A percentile compares a stretch with the other conserved stretches of the same genome.
Evolutionary conservation across 64 coral and sea anemone genomes (phyloP).

Genomic region (Anthopleura sola): DNA sequence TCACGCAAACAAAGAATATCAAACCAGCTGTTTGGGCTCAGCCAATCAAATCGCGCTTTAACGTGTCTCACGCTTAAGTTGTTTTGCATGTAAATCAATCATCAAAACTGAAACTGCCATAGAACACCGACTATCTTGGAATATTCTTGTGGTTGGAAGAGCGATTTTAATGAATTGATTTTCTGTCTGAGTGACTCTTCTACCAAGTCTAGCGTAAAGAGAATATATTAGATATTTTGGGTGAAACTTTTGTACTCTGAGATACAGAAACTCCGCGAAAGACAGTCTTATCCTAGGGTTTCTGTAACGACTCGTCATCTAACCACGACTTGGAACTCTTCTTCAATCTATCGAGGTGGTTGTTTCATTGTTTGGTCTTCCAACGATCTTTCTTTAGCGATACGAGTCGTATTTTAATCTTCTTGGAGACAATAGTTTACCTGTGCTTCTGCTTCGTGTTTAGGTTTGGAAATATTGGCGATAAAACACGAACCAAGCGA

Average conservation of each 20-base stretch:
- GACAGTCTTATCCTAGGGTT: not conserved
- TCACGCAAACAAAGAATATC: not conserved
- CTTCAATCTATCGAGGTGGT: not conserved
- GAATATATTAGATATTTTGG: not conserved
- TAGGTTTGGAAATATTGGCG: not conserved
- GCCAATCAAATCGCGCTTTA: conserved; percentile 13
- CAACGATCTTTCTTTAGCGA: not conserved
- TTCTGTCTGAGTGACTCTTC: not conserved
- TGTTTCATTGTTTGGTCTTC: not conserved
- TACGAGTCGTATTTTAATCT: not conserved
- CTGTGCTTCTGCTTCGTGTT: not conserved
- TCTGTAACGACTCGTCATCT: not conserved
- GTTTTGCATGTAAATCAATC: conserved; percentile 12
- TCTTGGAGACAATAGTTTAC: not conserved
- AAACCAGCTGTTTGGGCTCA: not conserved
- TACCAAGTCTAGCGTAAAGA: not conserved
- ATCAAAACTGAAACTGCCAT: conserved; percentile 7
- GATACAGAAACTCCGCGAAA: not conserved
- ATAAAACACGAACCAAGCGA: not conserved
- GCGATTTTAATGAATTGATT: conserved; percentile 5
- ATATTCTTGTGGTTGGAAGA: conserved; percentile 5
- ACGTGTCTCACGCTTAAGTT: conserved; percentile 26
- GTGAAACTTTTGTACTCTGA: not conserved
- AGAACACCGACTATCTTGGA: not conserved
- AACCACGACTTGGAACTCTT: not conserved